Percentiles rank a stretch among this genome's conserved stretches.
phyloP scores from a whole-genome alignment of 2,113 vertebrate species.

The Upupa epops region DNA sequence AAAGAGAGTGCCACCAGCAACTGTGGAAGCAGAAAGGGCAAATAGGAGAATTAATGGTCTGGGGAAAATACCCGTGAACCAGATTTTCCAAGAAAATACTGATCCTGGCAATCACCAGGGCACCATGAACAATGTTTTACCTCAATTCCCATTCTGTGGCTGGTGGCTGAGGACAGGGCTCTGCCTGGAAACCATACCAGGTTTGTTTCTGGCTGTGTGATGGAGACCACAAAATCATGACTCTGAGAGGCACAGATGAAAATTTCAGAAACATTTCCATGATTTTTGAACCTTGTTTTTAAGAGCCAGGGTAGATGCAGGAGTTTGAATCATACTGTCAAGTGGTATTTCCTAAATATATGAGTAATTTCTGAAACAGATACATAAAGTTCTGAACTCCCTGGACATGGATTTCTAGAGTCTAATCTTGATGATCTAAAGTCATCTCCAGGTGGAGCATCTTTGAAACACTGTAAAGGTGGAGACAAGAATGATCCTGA shows the following conservation, averaged over 20 bases:
- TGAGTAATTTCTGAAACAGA: neutral
- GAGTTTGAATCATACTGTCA: neutral
- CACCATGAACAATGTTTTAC: neutral
- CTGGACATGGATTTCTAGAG: neutral
- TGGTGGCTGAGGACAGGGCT: neutral
- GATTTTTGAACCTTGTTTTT: neutral
- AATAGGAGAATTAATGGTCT: neutral
- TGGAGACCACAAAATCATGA: neutral
- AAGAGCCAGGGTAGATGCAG: rapidly evolving
- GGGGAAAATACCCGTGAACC: neutral
- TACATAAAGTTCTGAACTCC: neutral
- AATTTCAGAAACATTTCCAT: neutral
- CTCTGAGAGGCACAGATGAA: neutral
- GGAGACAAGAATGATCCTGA: neutral
- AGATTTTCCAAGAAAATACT: neutral
- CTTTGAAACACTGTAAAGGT: neutral
- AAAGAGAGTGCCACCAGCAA: neutral
- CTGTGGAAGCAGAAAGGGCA: neutral
- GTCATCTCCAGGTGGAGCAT: neutral
- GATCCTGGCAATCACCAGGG: neutral
- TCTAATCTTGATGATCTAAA: neutral
- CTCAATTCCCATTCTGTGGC: neutral
- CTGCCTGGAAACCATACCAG: neutral
- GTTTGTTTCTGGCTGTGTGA: neutral
- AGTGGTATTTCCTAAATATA: neutral